Base-by-base conservation (phyloP, 2,888 invertebrate genomes). In the Ophioninae sp. region DNA sequence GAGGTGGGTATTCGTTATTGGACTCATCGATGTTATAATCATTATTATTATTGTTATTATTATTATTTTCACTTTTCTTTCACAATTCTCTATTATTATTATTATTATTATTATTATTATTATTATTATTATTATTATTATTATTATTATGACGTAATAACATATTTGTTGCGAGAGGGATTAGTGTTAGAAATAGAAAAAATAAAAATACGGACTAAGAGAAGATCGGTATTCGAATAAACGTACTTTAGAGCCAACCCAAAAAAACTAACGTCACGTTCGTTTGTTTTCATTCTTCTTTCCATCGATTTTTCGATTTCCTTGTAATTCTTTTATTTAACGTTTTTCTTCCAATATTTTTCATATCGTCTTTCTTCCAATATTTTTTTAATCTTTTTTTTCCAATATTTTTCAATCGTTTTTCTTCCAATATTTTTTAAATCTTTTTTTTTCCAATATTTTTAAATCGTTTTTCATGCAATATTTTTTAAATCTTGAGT, bases 1-100 rank as follows among this genome's bases (percentile, higher is more conserved):
- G 59, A 67, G 79, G 79, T 79, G 50, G 5, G 79, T 79, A n/a
- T 30, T n/a, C 13, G 20, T 5, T 8, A 61, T 73, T 13, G 6
- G 50, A 50, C 5, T 50, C 6, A 50, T 17, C 50, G 50, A 17
- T 6, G 5, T 13, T 13, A 50, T 17, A 17, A 17, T 17, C 17
- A 17, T 50, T 3, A 30, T 30, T 30, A 30, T 30, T 30, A 3
- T 30, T 30, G 30, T 30, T 30, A 2, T 30, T 30, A 30, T 30
- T 30, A 30, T 30, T 30, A 30, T 30, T 30, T n/a, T n/a, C n/a
- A 30, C 3, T 30, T 30, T 30, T 30, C 30, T n/a, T n/a, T n/a
- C n/a, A n/a, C n/a, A n/a, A 30, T 30, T 2, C 30, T 30, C 3
- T 30, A 30, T 30, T 30, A 3, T 1, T 30, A 30, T 30, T 30